Percentiles rank a stretch among this genome's conserved stretches.
Evolutionary conservation across 2,113 vertebrate species (phyloP).

Genomic region (Neoarius graeffei): DNA sequence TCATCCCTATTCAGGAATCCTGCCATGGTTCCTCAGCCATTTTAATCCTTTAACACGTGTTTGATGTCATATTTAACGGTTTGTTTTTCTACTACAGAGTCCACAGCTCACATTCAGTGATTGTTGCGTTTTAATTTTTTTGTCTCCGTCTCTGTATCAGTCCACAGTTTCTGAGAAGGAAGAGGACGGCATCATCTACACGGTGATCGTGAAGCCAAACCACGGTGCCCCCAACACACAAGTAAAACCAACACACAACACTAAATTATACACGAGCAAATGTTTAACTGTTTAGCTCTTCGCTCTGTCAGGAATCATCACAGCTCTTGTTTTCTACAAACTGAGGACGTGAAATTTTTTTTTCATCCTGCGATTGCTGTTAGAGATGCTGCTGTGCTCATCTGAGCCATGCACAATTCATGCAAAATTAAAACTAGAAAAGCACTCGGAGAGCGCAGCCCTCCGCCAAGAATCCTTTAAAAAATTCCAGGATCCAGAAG

Average conservation of each 20-base stretch:
- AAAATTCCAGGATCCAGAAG: too few species aligned
- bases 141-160: conserved; percentile 50
- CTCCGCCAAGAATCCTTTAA: too few species aligned
- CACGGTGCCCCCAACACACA: conserved; percentile 46
- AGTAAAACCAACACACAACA: conserved; percentile 54
- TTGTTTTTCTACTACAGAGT: too few species aligned
- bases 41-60: neutral
- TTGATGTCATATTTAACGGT: neutral
- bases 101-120: neutral
- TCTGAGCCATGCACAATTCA: neutral
- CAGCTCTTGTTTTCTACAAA: neutral
- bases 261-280: neutral
- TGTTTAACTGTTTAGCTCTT: neutral
- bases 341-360: neutral
- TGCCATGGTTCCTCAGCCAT: neutral
- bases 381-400: neutral
- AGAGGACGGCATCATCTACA: conserved; percentile 80
- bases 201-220: conserved; percentile 74
- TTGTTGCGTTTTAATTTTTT: neutral
- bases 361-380: neutral
- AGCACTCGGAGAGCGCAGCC: too few species aligned
- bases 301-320: neutral
- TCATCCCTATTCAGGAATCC: neutral
- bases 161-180: conserved; percentile 77
- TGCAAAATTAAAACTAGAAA: neutral